These are phyloP conservation scores for Sebastes schlegelii DNA, from an alignment of 2,113 vertebrate genomes.

Conservation along the genomic window DNA sequence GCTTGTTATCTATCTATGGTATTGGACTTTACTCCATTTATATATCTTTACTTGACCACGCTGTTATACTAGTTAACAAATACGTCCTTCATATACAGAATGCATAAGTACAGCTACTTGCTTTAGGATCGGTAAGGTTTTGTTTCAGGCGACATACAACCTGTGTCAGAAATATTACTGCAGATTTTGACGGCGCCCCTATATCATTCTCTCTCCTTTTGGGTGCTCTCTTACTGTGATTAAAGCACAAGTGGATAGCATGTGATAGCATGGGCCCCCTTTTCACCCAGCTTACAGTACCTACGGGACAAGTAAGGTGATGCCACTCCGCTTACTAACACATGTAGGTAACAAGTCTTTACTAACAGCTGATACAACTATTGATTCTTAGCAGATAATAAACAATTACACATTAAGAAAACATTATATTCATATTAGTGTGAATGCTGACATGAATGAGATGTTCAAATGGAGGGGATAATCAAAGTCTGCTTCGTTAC, in stretches of 20 bases:
- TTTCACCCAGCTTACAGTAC: slow-evolving; percentile 52
- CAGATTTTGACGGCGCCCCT: slow-evolving; percentile 43
- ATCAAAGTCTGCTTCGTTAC: slow-evolving; percentile 37
- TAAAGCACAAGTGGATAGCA: slow-evolving; percentile 80
- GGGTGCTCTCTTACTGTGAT: slow-evolving; percentile 75
- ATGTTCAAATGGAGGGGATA: slow-evolving; percentile 15
- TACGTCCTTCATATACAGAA: slow-evolving; percentile 73
- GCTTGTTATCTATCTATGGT: slow-evolving; percentile 71
- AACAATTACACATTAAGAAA: slow-evolving; percentile 21
- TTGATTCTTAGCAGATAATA: slow-evolving; percentile 46
- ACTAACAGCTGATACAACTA: slow-evolving; percentile 51
- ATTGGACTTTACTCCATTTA: slow-evolving; percentile 71
- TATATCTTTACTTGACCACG: slow-evolving; percentile 65
- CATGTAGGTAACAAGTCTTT: slow-evolving; percentile 59
- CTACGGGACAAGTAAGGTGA: slow-evolving; percentile 44
- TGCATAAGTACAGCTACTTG: slow-evolving; percentile 67
- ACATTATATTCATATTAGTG: slow-evolving; percentile 18
- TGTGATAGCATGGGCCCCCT: slow-evolving; percentile 74
- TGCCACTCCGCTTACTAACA: slow-evolving; percentile 64
- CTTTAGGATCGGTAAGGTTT: slow-evolving; percentile 70
- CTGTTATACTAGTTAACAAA: slow-evolving; percentile 64
- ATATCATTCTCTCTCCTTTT: slow-evolving; percentile 51
- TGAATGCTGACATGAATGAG: slow-evolving; percentile 34
- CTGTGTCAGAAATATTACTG: slow-evolving; percentile 53
- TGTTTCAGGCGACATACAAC: slow-evolving; percentile 50